Base-by-base conservation (phyloP, 35 echinoderm and acorn worm species). In the Ptychodera flava region DNA sequence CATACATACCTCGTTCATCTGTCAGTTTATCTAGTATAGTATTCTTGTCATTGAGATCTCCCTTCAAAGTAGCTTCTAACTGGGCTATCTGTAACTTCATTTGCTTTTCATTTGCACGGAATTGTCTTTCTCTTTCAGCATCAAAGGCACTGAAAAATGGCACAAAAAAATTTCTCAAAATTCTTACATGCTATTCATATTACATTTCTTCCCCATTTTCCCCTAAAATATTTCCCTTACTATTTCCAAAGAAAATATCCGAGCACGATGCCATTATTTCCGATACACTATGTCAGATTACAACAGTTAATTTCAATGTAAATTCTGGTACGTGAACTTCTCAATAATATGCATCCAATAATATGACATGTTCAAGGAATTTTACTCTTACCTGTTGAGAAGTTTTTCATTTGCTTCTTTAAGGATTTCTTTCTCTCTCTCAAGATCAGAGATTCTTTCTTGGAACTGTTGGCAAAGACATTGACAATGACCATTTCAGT, bases 101-200 rank as follows among this genome's bases (percentile, higher is more conserved):
- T 75, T 98, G 95, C 85, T 98, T 98, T 82, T 98, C 95, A 90
- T 98, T 98, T 87, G 95, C 95, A 86, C 95, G 83, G 81, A 92
- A 98, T 90, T 98, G 95, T 35, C 95, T 35, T 31, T 98, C 95
- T 82, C 95, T 80, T 83, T 98, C 95, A 1, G 95, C 95, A 92
- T 98, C 95, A 92, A 98, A 98, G 53, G 95, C 95, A 94, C 95
- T 98, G 88, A 36, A 80, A 28, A 16, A 85, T 78, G n/a, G n/a
- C n/a, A n/a, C n/a, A n/a, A n/a, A n/a, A n/a, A n/a, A n/a, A n/a
- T n/a, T n/a, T n/a, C n/a, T n/a, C n/a, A n/a, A n/a, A n/a, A n/a
- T n/a, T n/a, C n/a, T n/a, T n/a, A n/a, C n/a, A n/a, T n/a, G n/a
- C n/a, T n/a, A n/a, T n/a, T n/a, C n/a, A n/a, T n/a, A n/a, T n/a